phyloP scores from a whole-genome alignment of 2,888 invertebrate species.

The Anticlea derivata region DNA sequence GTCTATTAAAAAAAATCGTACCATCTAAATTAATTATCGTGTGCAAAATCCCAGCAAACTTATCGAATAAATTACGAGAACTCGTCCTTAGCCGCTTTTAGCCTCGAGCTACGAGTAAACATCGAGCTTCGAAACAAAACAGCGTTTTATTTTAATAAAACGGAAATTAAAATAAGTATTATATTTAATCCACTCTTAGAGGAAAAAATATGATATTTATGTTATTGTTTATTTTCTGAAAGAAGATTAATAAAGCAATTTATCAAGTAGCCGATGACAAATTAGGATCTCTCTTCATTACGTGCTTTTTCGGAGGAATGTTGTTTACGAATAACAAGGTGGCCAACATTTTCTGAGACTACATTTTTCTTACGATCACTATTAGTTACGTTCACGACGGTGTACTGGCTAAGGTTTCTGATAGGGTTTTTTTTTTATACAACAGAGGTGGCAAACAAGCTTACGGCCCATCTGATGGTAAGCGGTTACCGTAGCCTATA shows the following conservation, averaged over 20 bases:
- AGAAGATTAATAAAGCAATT: conserved; percentile 26
- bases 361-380: too few relatives aligned
- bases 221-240: conserved; percentile 20
- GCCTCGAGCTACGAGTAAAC: neutral
- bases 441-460: too few relatives aligned
- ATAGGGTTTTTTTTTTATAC: too few relatives aligned
- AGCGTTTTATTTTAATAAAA: conserved; percentile 7
- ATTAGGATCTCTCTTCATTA: conserved; percentile 40
- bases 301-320: conserved; percentile 49
- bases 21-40: too few relatives aligned
- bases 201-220: conserved; percentile 4
- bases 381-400: too few relatives aligned
- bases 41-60: too few relatives aligned
- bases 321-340: conserved; percentile 29
- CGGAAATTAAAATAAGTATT: neutral
- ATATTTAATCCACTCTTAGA: neutral
- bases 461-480: too few relatives aligned
- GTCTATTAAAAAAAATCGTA: too few relatives aligned
- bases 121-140: neutral
- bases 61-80: too few relatives aligned
- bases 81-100: too few relatives aligned
- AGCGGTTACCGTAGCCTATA: too few relatives aligned
- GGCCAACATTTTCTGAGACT: neutral
- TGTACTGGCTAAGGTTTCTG: too few relatives aligned
- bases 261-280: conserved; percentile 39